Evolutionary conservation across 1,140 invertebrate genomes (phyloP), one percentile per base, ranked within the genome.

Genomic region (Zaprionus gabonicus): DNA sequence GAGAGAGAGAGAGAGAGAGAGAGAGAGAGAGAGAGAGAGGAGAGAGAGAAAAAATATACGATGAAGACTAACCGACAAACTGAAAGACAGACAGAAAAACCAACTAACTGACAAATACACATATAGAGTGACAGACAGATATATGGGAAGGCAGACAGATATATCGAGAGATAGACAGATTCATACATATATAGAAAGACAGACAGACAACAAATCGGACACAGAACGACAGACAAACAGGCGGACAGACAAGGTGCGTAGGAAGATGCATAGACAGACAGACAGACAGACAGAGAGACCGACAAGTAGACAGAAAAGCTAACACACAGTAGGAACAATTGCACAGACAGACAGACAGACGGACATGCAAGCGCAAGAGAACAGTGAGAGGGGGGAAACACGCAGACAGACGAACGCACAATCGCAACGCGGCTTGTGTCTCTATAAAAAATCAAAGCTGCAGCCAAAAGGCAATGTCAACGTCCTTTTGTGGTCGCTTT

Each of bases 401-500:
- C 7, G 5, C n/a, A 46, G n/a, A 3, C 41, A 10, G 41, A 17
- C 5, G 3, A 2, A 6, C n/a, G 3, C 36, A 38, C 13, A 15
- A 15, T 38, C 0, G n/a, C 41, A 9, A n/a, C 41, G n/a, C 41
- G 41, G 7, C 7, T 3, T 17, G n/a, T 9, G 6, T 20, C n/a
- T 46, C 41, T 46, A 46, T 46, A 56, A 59, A 74, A 65, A 62
- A 69, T 59, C 76, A 77, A 66, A 53, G 67, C 51, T 64, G 81
- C 73, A 65, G 69, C 38, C 55, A 55, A 65, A 65, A 49, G 57
- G 17, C 31, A 78, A 82, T 76, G 82, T 88, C 84, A 87, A 84
- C 84, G 84, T 87, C 84, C 84, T 87, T 85, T 78, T 20, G 71
- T 70, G 60, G 69, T 46, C 41, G 41, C 41, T 46, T 46, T 46